phyloP scores from a whole-genome alignment of 92 coral and sea anemone genomes.

The Bergia puertoricense region DNA sequence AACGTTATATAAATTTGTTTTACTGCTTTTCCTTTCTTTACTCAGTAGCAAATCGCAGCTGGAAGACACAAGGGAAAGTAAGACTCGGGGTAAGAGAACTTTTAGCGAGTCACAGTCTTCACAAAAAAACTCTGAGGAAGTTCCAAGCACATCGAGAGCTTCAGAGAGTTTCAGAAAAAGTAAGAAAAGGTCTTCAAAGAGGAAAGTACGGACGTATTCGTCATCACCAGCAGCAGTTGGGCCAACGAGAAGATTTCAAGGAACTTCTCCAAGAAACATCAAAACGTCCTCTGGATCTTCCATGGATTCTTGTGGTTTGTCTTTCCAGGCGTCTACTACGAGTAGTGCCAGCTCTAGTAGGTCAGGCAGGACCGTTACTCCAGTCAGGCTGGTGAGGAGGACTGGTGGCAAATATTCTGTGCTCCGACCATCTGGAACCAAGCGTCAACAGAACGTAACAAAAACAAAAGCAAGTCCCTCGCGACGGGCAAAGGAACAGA shows the following conservation, averaged over 20 bases:
- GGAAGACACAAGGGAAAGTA: background rate
- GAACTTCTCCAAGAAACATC: background rate
- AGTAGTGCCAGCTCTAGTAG: slow-evolving; percentile 31
- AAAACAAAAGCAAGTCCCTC: slow-evolving; percentile 15
- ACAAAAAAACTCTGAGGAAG: background rate
- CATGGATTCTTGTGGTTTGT: background rate
- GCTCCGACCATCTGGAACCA: slow-evolving; percentile 31
- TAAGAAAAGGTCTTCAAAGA: background rate
- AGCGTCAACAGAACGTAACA: slow-evolving; percentile 40
- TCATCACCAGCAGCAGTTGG: background rate
- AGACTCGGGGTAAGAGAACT: background rate
- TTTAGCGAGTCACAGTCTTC: background rate
- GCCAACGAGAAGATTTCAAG: background rate
- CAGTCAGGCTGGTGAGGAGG: slow-evolving; percentile 49
- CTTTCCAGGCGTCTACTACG: slow-evolving; percentile 15
- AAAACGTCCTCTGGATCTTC: background rate
- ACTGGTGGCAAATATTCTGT: slow-evolving; percentile 48
- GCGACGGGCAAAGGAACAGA: slow-evolving; percentile 46
- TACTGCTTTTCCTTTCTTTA: background rate
- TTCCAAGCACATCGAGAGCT: background rate
- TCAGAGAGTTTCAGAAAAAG: background rate
- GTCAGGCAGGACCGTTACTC: slow-evolving; percentile 42
- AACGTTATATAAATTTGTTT: background rate
- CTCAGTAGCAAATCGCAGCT: slow-evolving; percentile 3
- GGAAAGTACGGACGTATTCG: background rate